Conservation (phyloP, 1,140 invertebrate genomes). For the Drosophila baimaii region DNA sequence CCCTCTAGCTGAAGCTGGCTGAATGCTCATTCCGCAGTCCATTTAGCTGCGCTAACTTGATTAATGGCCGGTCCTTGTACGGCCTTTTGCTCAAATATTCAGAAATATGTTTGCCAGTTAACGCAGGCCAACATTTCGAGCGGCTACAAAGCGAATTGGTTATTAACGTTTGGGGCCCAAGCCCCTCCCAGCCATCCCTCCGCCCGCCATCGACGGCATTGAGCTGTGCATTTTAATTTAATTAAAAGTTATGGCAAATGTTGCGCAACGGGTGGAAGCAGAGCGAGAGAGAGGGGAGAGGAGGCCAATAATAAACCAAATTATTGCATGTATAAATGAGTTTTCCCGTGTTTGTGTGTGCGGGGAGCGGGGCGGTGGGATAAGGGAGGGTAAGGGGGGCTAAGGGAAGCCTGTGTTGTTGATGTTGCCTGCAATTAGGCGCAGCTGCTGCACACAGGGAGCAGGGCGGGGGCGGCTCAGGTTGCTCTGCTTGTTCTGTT, state of each 20-base stretch:
- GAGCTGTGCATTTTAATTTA: constrained; percentile 81
- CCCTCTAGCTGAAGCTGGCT: background rate
- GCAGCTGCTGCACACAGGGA: constrained; percentile 58
- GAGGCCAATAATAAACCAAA: constrained; percentile 79
- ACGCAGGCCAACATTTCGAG: constrained; percentile 46
- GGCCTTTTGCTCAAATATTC: constrained; percentile 73
- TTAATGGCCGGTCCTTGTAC: constrained; percentile 25
- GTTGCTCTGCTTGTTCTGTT: constrained; percentile 44
- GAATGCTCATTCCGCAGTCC: constrained; percentile 32
- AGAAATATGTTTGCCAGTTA: constrained; percentile 71
- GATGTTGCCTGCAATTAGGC: constrained; percentile 76
- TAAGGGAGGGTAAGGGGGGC: background rate
- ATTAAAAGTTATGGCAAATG: constrained; percentile 83
- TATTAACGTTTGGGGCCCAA: constrained; percentile 61
- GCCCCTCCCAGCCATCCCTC: constrained; percentile 2
- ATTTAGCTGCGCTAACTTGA: constrained; percentile 63
- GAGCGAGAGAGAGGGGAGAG: constrained; percentile 7
- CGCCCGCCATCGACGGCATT: constrained; percentile 48
- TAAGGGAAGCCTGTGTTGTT: constrained; percentile 25
- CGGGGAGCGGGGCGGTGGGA: no score
- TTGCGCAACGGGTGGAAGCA: constrained; percentile 45
- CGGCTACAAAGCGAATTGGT: constrained; percentile 77
- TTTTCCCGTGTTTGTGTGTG: constrained; percentile 55
- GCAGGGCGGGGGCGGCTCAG: constrained; percentile 2
- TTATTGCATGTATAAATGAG: constrained; percentile 83